phyloP scores from a whole-genome alignment of 2,888 invertebrate species.

The Heliconius hortense region DNA sequence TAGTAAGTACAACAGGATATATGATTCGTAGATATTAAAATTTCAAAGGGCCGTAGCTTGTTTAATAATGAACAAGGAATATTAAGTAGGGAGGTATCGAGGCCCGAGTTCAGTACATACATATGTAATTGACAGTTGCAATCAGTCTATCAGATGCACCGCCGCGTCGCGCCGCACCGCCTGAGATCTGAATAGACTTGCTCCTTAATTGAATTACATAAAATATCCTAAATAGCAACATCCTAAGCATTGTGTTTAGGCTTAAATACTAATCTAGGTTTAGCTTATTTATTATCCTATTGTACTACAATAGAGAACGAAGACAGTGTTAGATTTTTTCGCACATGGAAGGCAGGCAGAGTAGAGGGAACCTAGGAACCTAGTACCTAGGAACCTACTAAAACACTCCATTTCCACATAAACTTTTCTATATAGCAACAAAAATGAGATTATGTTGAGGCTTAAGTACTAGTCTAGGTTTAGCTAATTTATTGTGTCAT shows the following conservation, averaged over 20 bases:
- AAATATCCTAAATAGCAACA: not conserved
- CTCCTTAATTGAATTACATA: constrained; percentile 8
- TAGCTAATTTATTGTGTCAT: too few species aligned
- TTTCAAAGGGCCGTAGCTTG: constrained; percentile 3
- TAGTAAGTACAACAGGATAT: not conserved
- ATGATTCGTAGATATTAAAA: not conserved
- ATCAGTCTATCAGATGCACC: constrained; percentile 23
- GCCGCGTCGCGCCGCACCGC: constrained; percentile 10
- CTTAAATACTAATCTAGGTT: not conserved
- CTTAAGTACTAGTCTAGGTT: too few species aligned
- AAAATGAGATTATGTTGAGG: too few species aligned
- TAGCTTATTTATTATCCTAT: too few species aligned
- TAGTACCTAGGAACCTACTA: too few species aligned
- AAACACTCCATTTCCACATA: too few species aligned
- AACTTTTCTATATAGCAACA: too few species aligned
- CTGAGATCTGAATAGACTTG: constrained; percentile 17
- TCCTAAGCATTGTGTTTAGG: not conserved
- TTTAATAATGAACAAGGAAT: constrained; percentile 25
- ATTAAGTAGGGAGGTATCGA: constrained; percentile 19
- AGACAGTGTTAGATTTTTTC: not conserved
- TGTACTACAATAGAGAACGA: too few species aligned
- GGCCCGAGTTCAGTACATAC: constrained; percentile 12
- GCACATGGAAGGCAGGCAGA: too few species aligned
- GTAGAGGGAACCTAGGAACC: too few species aligned
- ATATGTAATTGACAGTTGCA: constrained; percentile 27